Conservation (phyloP, 2,113 vertebrate species). For the Aramus guarauna region DNA sequence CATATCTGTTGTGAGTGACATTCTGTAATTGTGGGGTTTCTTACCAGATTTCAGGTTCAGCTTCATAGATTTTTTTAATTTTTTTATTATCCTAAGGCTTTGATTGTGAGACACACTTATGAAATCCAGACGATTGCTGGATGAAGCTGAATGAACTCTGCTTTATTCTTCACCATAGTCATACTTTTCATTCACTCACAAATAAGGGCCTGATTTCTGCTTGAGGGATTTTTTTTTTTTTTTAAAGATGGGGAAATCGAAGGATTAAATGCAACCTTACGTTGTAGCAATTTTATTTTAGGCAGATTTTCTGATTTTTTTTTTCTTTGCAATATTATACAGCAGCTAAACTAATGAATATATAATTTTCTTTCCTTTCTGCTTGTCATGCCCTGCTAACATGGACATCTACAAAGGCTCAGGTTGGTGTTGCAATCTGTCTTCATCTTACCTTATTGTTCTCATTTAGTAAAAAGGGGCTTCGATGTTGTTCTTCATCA, state of each 20-base stretch:
- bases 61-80: neutral
- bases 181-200: neutral
- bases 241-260: neutral
- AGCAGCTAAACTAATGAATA: slow-evolving; percentile 88
- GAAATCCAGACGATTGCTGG: neutral
- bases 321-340: slow-evolving; percentile 49
- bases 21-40: neutral
- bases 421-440: slow-evolving; percentile 93
- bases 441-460: slow-evolving; percentile 76
- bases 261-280: slow-evolving; percentile 11
- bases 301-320: slow-evolving; percentile 53
- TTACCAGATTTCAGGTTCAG: neutral
- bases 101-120: neutral
- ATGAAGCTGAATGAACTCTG: neutral
- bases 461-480: slow-evolving; percentile 66
- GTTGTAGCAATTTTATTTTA: slow-evolving; percentile 43
- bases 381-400: slow-evolving; percentile 93
- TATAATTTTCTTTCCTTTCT: slow-evolving; percentile 90
- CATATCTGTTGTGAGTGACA: neutral
- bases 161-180: neutral
- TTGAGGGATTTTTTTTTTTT: neutral
- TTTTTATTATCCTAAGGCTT: neutral
- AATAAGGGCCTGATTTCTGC: slow-evolving; percentile 9
- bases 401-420: slow-evolving; percentile 97
- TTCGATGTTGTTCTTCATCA: slow-evolving; percentile 61